Evolutionary conservation across 2,113 vertebrate species (phyloP).

Genomic region (Salvelinus sp.): DNA sequence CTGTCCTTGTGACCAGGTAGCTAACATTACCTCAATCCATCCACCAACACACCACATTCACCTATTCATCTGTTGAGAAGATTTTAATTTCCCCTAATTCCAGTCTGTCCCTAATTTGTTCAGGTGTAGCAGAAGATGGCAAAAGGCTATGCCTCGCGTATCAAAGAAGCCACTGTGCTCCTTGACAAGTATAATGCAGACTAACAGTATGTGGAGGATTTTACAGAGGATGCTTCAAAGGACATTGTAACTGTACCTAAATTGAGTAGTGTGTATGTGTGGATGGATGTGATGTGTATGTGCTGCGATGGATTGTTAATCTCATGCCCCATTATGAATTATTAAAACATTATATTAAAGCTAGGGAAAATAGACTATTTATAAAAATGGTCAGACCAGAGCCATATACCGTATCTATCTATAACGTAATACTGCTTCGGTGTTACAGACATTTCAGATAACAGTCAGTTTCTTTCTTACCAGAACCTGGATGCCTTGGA

Average conservation of each 20-base stretch:
- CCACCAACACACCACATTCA: not conserved
- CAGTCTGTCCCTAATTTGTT: not conserved
- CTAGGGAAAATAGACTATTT: too few species aligned
- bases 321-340: not conserved
- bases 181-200: slow-evolving; percentile 76
- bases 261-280: not conserved
- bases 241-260: slow-evolving; percentile 65
- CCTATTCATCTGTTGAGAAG: not conserved
- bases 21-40: not conserved
- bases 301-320: not conserved
- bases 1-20: not conserved
- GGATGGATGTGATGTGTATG: not conserved
- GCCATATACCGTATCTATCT: too few species aligned
- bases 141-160: slow-evolving; percentile 67
- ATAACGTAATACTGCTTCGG: too few species aligned
- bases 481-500: slow-evolving; percentile 62
- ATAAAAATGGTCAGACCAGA: too few species aligned
- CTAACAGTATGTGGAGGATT: slow-evolving; percentile 76
- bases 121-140: slow-evolving; percentile 71
- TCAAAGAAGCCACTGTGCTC: slow-evolving; percentile 71
- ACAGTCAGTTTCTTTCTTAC: slow-evolving; percentile 38
- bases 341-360: not conserved
- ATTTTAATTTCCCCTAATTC: not conserved
- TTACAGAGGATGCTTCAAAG: slow-evolving; percentile 68
- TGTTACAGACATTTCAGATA: not conserved